Base-by-base conservation (phyloP, 2,113 vertebrate species). In the Gavialis gangeticus region DNA sequence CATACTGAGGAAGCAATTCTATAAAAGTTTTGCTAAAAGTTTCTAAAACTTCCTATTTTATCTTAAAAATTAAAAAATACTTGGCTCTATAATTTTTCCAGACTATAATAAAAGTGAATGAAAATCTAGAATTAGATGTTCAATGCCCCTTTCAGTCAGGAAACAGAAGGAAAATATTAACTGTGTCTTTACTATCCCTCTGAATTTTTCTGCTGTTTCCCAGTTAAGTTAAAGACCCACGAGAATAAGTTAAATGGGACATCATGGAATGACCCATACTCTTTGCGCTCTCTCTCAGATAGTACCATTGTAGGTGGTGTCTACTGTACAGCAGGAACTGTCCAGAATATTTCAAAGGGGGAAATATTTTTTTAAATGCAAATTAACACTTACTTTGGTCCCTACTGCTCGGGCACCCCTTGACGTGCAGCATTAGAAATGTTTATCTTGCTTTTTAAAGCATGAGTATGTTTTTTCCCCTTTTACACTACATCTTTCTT, bases 281-380 rank as follows among this genome's bases (percentile, higher is more conserved):
- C 46, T 54, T 55, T 79, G n/a, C 19, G 59, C 10, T 88, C 80
- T 2, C 9, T 9, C 9, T 46, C 46, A 46, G 46, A 46, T 9
- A 46, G 9, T n/a, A 58, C 6, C 54, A 30, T 30, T 24, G 55
- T 80, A 93, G 57, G 18, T 22, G 7, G 78, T 67, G 78, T 3
- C 10, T 30, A 37, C 0, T 85, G 55, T 30, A 79, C 34, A 76
- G 3, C 4, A 67, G 60, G 14, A 91, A 10, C 6, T 4, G 37
- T 8, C 4, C 69, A 91, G 37, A 82, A 87, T 30, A 79, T 79
- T 21, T 37, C 75, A 86, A 9, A 54, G 2, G 6, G 12, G 90
- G 57, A 92, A 97, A 79, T 62, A 46, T 2, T 59, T 75, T 92
- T 92, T 22, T 84, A 94, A 92, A 58, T 66, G 24, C 17, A 79